phyloP scores from a whole-genome alignment of 2,113 vertebrate species.

The Oryzias melastigma region DNA sequence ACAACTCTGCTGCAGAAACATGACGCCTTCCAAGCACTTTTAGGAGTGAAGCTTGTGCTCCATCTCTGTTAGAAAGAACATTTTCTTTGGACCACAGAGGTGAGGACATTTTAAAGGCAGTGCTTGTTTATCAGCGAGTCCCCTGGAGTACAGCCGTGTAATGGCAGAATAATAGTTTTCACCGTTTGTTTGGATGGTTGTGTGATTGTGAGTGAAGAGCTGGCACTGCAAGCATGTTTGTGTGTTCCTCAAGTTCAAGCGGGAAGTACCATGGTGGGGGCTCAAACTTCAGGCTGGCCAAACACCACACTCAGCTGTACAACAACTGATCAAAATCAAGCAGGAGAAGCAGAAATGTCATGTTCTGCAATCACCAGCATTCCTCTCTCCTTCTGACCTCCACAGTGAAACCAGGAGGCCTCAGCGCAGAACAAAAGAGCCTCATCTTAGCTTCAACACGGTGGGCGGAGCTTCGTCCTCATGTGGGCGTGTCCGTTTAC shows the following conservation, averaged over 20 bases:
- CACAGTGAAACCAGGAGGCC: neutral
- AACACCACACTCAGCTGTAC: slow-evolving; percentile 5
- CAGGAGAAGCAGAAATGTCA: neutral
- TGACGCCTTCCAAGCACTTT: slow-evolving; percentile 3
- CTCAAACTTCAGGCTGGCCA: slow-evolving; percentile 1
- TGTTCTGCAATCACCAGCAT: neutral
- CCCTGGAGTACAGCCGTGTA: slow-evolving; percentile 31
- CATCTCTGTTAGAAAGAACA: slow-evolving; percentile 13
- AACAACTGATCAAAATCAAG: neutral
- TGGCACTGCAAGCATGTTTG: neutral
- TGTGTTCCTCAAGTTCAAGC: neutral
- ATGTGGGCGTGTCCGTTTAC: too few relatives aligned
- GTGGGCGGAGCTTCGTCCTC: too few relatives aligned
- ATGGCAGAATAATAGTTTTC: slow-evolving; percentile 39
- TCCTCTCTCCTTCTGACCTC: neutral
- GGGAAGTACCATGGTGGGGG: neutral
- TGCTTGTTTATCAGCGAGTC: slow-evolving; percentile 30
- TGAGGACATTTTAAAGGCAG: slow-evolving; percentile 30
- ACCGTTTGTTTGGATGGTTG: slow-evolving; percentile 12
- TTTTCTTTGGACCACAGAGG: slow-evolving; percentile 47
- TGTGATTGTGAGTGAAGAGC: slow-evolving; percentile 7
- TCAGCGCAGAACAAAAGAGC: neutral
- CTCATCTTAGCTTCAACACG: neutral
- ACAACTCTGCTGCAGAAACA: neutral
- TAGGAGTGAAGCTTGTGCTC: slow-evolving; percentile 2